Base-by-base conservation (phyloP, 2,888 invertebrate species). In the Ephialtes manifestator region DNA sequence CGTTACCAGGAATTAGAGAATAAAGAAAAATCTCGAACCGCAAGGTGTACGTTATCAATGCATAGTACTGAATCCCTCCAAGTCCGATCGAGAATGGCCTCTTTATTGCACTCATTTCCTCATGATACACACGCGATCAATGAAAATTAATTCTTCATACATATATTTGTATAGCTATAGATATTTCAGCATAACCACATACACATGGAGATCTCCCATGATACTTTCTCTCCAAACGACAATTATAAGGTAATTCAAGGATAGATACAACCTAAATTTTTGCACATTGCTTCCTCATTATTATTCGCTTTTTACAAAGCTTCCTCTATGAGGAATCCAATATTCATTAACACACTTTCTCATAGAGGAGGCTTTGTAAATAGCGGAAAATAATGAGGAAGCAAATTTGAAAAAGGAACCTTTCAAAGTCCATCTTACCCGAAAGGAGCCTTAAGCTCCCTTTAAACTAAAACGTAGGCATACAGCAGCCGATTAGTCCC, bases 1-100 rank as follows among this genome's bases (percentile, higher is more conserved):
- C 80, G 90, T 93, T 92, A 93, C 93, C 86, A 81, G 88, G 91
- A 92, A 92, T 92, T 89, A 90, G 79, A 75, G 58, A 63, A 53
- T 67, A 72, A 72, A 78, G 71, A 83, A 88, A 88, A 80, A 85
- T 68, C 2, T 24, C 10, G n/a, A 67, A 87, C 89, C 88, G 86
- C 90, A 88, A 90, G 89, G 87, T 88, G 87, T 84, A 81, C 81
- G 68, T 68, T 84, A 84, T 84, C 84, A 72, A 68, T 70, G 72
- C 63, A 48, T 70, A 65, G 35, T 75, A 53, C n/a, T 31, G 51
- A 72, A 76, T 51, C 58, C 65, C 46, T 58, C 20, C 24, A 65
- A 77, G 67, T 72, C 55, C 77, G 39, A 72, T 39, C 65, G 58
- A 82, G 35, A 71, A 71, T 72, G 74, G 63, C 63, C 74, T 75